Base-by-base conservation (phyloP, 2,888 invertebrate genomes). In the Euplexia lucipara region DNA sequence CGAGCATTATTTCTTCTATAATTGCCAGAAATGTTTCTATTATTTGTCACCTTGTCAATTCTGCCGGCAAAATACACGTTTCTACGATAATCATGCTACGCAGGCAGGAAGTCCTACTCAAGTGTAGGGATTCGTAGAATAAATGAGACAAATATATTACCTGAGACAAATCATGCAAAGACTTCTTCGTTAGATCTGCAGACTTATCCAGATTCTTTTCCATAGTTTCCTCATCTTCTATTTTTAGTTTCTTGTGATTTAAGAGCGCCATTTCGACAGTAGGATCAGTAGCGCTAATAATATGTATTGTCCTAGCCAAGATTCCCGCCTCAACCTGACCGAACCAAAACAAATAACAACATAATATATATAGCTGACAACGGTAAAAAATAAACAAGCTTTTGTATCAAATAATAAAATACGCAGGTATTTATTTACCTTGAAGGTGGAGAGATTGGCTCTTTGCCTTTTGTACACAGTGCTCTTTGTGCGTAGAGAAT, bases 391-490 rank as follows among this genome's bases (percentile, higher is more conserved):
- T 67, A 79, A 78, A 81, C 51, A 69, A 75, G 56, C 49, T 63
- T 66, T 67, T 71, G 39, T 63, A 47, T 42, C 8, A 56, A 69
- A 67, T 76, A 63, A 76, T 78, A 48, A n/a, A n/a, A n/a, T n/a
- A n/a, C n/a, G n/a, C n/a, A n/a, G n/a, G n/a, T 48, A 48, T 37
- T 26, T 56, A 65, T 76, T 80, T 84, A 95, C 96, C 91, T 97
- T 96, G 63, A 98, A 92, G 54, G 97, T 97, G 8, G 97, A 96
- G 77, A 98, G 92, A 88, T 98, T 97, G 51, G 97, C 96, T 83
- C 97, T 95, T 87, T 97, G 97, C 86, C 97, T 96, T 92, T 98
- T 98, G 90, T 98, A 98, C 10, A 97, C 93, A 8, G 97, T 97
- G 86, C 98, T 98, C 88, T 98, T 98, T 54, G 97, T 97, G 64